phyloP scores from a whole-genome alignment of 1,140 invertebrate species.

The Branchinecta lynchi region DNA sequence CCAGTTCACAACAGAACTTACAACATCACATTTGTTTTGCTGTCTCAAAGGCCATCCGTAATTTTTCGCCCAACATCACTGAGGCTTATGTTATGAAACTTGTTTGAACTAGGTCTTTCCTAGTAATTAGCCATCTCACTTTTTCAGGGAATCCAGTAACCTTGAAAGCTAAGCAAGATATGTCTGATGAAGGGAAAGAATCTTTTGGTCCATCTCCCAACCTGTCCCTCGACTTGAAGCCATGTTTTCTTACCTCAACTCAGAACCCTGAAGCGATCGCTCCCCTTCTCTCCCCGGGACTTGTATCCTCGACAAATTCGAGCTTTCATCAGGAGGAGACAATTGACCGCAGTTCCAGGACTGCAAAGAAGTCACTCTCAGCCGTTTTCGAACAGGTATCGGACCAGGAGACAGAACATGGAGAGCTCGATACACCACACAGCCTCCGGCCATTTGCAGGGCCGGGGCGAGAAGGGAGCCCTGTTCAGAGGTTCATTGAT shows the following conservation, averaged over 20 bases:
- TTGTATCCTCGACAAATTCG: background rate
- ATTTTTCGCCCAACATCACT: too few relatives aligned
- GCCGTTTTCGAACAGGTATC: background rate
- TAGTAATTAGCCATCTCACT: too few relatives aligned
- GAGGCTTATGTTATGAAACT: too few relatives aligned
- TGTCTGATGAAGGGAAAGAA: background rate
- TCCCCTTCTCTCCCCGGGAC: background rate
- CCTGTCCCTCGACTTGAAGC: background rate
- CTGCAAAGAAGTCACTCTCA: background rate
- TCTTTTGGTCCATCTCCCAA: background rate
- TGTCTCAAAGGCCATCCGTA: too few relatives aligned
- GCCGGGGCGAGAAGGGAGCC: background rate
- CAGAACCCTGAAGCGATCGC: background rate
- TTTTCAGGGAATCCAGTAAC: too few relatives aligned
- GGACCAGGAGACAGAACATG: background rate
- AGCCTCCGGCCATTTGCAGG: background rate
- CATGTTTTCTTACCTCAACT: constrained; percentile 2
- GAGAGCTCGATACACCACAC: background rate
- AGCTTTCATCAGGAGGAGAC: too few relatives aligned
- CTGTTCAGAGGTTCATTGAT: constrained; percentile 7
- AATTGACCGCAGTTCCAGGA: too few relatives aligned
- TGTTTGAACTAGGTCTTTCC: too few relatives aligned
- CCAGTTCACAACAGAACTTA: too few relatives aligned
- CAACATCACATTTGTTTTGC: too few relatives aligned
- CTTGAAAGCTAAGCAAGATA: background rate